phyloP scores from a whole-genome alignment of 1,140 invertebrate species.

The Venturia canescens region DNA sequence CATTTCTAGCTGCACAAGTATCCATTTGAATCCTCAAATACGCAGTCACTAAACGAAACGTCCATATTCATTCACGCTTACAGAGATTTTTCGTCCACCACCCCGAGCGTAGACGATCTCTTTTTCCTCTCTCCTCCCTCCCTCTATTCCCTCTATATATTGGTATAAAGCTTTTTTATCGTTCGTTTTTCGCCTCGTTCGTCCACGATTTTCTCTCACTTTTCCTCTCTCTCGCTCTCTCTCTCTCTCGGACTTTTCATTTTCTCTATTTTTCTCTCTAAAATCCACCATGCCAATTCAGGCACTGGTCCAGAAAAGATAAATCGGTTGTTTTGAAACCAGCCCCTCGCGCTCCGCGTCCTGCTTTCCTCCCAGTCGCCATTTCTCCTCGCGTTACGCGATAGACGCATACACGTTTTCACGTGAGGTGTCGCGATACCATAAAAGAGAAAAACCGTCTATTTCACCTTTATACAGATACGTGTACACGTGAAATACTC shows the following conservation, averaged over 20 bases:
- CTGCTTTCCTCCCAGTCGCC: constrained; percentile 16
- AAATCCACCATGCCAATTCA: constrained; percentile 62
- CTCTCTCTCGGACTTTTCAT: not conserved
- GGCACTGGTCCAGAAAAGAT: constrained; percentile 70
- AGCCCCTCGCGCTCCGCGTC: constrained; percentile 47
- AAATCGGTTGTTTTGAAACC: constrained; percentile 73
- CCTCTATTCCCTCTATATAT: too few species aligned
- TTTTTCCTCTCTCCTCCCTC: too few species aligned
- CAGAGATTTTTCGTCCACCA: too few species aligned
- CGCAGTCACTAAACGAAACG: too few species aligned
- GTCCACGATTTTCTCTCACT: constrained; percentile 45
- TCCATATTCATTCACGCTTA: too few species aligned
- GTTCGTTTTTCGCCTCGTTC: constrained; percentile 44
- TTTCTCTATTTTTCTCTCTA: constrained; percentile 45
- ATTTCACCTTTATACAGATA: not conserved
- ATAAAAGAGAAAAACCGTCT: constrained; percentile 22
- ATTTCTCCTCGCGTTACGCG: not conserved
- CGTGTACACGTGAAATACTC: not conserved
- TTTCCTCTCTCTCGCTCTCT: too few species aligned
- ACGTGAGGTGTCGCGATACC: not conserved
- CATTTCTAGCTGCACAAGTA: too few species aligned
- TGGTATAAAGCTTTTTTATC: constrained; percentile 53
- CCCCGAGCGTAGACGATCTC: too few species aligned
- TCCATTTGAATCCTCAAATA: too few species aligned
- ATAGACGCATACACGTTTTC: not conserved